Evolutionary conservation across 53 echinoderm and acorn worm species (phyloP).

Genomic region (Zoroaster sp.): DNA sequence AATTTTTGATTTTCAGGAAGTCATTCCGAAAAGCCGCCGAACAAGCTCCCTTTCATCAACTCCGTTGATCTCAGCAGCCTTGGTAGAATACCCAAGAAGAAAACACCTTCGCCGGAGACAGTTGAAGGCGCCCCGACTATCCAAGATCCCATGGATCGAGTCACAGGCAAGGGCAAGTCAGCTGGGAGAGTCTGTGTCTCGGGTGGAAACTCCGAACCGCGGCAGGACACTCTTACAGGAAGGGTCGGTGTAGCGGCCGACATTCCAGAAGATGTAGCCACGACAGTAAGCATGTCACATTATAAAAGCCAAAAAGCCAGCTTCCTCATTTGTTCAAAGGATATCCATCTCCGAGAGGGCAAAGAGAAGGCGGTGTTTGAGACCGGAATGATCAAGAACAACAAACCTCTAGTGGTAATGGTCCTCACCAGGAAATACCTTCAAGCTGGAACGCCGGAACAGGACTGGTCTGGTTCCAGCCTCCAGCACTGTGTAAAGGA

Average conservation of each 20-base stretch:
- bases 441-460: neutral
- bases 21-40: constrained; percentile 8
- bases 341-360: constrained; percentile 11
- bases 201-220: neutral
- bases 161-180: neutral
- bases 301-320: neutral
- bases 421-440: constrained; percentile 39
- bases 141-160: neutral
- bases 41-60: constrained; percentile 18
- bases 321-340: constrained; percentile 11
- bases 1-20: neutral
- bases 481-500: constrained; percentile 31
- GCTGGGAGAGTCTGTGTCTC: neutral
- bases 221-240: neutral
- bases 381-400: neutral
- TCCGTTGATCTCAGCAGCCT: constrained; percentile 6
- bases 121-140: neutral
- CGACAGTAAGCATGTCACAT: neutral
- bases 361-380: constrained; percentile 11
- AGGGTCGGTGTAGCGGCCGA: neutral
- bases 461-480: constrained; percentile 32
- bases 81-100: constrained; percentile 45
- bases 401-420: neutral
- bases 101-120: neutral
- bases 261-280: neutral